Evolutionary conservation across 2,113 vertebrate genomes (phyloP).

Genomic region (Hippocampus barbouri): DNA sequence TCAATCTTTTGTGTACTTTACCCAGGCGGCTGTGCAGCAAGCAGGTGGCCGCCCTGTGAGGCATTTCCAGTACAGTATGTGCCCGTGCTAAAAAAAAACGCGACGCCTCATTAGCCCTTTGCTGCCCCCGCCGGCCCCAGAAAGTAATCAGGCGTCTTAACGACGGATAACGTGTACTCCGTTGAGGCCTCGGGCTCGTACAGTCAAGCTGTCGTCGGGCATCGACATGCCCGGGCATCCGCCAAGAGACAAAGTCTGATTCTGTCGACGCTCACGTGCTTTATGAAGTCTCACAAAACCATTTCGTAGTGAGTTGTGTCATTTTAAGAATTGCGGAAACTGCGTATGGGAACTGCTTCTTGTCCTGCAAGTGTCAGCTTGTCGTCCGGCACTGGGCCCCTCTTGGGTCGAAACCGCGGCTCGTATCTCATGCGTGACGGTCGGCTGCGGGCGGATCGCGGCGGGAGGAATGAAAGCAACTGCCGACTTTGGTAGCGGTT

Average conservation of each 20-base stretch:
- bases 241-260: slow-evolving; percentile 32
- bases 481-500: neutral
- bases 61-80: slow-evolving; percentile 34
- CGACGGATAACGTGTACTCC: slow-evolving; percentile 46
- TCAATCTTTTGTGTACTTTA: no score
- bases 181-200: slow-evolving; percentile 46
- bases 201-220: slow-evolving; percentile 62
- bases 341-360: no score
- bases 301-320: neutral
- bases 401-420: no score
- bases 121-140: slow-evolving; percentile 38
- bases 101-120: slow-evolving; percentile 61
- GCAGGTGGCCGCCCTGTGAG: slow-evolving; percentile 37
- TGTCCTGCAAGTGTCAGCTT: no score
- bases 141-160: slow-evolving; percentile 56
- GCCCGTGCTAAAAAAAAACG: slow-evolving; percentile 48
- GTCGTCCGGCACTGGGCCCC: no score
- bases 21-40: slow-evolving; percentile 14
- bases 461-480: no score
- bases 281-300: neutral
- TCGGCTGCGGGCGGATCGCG: no score
- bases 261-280: neutral
- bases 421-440: neutral
- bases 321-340: no score
- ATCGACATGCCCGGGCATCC: slow-evolving; percentile 44